Evolutionary conservation across 2,113 vertebrate genomes (phyloP).

Genomic region (Brachirus orientalis): DNA sequence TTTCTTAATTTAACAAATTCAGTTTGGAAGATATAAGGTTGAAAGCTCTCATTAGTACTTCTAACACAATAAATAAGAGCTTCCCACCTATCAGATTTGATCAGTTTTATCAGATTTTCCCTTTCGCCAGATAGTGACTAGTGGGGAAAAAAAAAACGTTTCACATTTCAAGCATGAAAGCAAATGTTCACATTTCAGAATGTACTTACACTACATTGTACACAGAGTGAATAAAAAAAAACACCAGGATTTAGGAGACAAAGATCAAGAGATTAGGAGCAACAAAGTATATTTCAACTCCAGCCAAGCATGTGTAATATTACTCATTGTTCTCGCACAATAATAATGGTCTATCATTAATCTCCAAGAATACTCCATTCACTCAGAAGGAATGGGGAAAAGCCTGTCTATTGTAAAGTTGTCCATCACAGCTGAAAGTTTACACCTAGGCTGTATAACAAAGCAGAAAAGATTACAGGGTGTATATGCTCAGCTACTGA

Average conservation of each 20-base stretch:
- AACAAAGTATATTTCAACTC: constrained; percentile 21
- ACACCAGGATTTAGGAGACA: not conserved
- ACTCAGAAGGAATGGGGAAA: constrained; percentile 13
- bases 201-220: constrained; percentile 9
- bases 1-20: constrained; percentile 80
- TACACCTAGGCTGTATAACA: constrained; percentile 52
- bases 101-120: constrained; percentile 13
- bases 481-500: constrained; percentile 43
- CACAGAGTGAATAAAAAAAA: constrained; percentile 1
- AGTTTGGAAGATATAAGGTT: too few relatives aligned
- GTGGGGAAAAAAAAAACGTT: not conserved
- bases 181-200: constrained; percentile 23
- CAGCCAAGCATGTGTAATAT: constrained; percentile 27
- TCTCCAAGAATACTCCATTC: constrained; percentile 14
- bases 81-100: not conserved
- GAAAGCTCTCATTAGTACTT: constrained; percentile 81
- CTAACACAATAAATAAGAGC: constrained; percentile 63
- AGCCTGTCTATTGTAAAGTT: constrained; percentile 38
- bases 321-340: constrained; percentile 28
- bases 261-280: constrained; percentile 17
- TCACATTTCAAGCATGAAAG: constrained; percentile 20
- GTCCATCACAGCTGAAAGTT: constrained; percentile 59
- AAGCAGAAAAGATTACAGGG: constrained; percentile 63
- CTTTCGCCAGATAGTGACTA: constrained; percentile 6
- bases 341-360: constrained; percentile 32